Conservation (phyloP, 2,797 vertebrate species). For the Catostomus latipinnis region DNA sequence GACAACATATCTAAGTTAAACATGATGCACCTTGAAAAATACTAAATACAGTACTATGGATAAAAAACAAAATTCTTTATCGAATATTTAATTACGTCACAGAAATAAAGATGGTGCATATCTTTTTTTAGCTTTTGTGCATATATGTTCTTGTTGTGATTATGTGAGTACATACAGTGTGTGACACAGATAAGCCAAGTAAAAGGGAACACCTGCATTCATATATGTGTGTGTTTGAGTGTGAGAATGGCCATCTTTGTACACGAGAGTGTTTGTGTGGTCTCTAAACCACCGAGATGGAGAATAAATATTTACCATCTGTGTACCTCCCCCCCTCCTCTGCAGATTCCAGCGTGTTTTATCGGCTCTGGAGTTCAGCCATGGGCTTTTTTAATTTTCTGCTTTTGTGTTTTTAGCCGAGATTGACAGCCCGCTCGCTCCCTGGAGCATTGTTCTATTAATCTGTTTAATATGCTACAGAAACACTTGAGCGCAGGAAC, state of each 20-base stretch:
- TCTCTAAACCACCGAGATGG: conserved; percentile 71
- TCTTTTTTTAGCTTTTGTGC: conserved; percentile 24
- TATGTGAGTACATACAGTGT: conserved; percentile 35
- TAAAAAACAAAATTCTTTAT: not conserved
- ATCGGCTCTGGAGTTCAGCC: conserved; percentile 84
- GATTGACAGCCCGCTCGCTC: conserved; percentile 82
- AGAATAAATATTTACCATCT: conserved; percentile 85
- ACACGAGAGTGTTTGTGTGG: conserved; percentile 61
- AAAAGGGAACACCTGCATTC: conserved; percentile 42
- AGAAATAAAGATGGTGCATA: conserved; percentile 9
- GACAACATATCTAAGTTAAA: conserved; percentile 49
- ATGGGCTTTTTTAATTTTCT: conserved; percentile 88
- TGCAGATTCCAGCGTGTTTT: conserved; percentile 76
- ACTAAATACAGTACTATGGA: not conserved
- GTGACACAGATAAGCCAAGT: conserved; percentile 3
- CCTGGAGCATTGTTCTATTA: conserved; percentile 86
- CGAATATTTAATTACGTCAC: conserved; percentile 19
- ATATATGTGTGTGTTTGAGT: conserved; percentile 42
- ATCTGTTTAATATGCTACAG: conserved; percentile 91
- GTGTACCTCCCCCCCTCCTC: conserved; percentile 65
- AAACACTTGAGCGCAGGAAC: conserved; percentile 78
- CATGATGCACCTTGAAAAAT: conserved; percentile 22
- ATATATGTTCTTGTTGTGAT: conserved; percentile 44
- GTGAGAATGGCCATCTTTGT: conserved; percentile 42
- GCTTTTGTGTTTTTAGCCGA: conserved; percentile 82